phyloP scores from a whole-genome alignment of 2,888 invertebrate species.

The Xestobium rufovillosum region DNA sequence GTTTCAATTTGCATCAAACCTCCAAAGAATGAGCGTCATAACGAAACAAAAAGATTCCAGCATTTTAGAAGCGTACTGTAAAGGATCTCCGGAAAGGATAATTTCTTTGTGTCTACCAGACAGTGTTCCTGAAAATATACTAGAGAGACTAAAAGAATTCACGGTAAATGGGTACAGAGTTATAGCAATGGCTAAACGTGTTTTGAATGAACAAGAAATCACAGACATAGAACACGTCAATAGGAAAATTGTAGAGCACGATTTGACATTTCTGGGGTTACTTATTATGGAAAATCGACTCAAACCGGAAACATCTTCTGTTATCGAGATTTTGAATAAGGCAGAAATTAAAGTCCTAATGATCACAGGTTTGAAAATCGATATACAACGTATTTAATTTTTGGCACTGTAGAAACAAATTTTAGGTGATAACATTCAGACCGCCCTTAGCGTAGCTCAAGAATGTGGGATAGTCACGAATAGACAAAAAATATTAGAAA shows the following conservation, averaged over 20 bases:
- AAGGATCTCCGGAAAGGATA: constrained; percentile 92
- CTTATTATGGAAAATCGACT: constrained; percentile 92
- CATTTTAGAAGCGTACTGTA: constrained; percentile 75
- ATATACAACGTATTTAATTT: constrained; percentile 5
- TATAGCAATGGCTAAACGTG: constrained; percentile 72
- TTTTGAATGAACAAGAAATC: constrained; percentile 54
- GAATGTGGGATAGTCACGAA: constrained; percentile 69
- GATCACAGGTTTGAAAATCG: constrained; percentile 72
- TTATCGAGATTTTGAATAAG: constrained; percentile 67
- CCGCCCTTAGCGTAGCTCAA: constrained; percentile 85
- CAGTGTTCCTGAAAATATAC: constrained; percentile 71
- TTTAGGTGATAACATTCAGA: constrained; percentile 76
- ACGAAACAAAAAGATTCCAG: constrained; percentile 59
- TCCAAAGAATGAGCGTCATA: constrained; percentile 87
- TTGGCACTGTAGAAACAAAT: constrained; percentile 15
- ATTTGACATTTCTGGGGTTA: constrained; percentile 76
- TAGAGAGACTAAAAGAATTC: constrained; percentile 66
- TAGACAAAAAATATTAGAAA: neutral
- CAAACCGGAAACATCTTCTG: constrained; percentile 76
- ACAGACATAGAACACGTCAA: constrained; percentile 62
- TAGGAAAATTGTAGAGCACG: constrained; percentile 72
- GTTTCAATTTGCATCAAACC: constrained; percentile 71
- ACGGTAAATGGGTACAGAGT: constrained; percentile 86
- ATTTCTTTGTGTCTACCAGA: constrained; percentile 63
- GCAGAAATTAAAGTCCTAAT: constrained; percentile 88